Percentiles rank a stretch among this genome's conserved stretches.
Conservation (phyloP, 92 coral and sea anemone genomes). For the Metridium senile region DNA sequence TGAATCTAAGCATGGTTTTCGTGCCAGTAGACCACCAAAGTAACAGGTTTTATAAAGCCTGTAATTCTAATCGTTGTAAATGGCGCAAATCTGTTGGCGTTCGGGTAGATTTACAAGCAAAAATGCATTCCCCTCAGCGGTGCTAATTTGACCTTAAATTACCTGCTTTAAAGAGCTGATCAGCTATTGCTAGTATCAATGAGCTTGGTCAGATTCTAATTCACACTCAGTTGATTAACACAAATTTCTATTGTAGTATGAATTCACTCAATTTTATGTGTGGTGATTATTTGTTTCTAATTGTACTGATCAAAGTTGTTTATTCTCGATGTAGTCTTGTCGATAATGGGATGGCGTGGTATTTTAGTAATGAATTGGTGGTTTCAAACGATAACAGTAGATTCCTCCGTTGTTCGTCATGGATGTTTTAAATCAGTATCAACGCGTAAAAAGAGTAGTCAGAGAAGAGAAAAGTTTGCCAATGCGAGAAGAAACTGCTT, state of each 20-base stretch:
- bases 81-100: conserved; percentile 24
- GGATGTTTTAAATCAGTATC: too few relatives aligned
- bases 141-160: conserved; percentile 38
- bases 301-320: too few relatives aligned
- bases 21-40: neutral
- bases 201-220: neutral
- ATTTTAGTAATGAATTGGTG: neutral
- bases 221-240: too few relatives aligned
- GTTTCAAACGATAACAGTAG: too few relatives aligned
- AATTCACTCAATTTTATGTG: too few relatives aligned
- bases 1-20: neutral
- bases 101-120: conserved; percentile 10
- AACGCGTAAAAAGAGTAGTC: too few relatives aligned
- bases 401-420: too few relatives aligned
- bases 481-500: too few relatives aligned
- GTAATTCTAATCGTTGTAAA: conserved; percentile 1
- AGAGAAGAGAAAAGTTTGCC: too few relatives aligned
- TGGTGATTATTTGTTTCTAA: too few relatives aligned
- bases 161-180: conserved; percentile 16
- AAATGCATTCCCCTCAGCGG: conserved; percentile 21
- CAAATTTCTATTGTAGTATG: too few relatives aligned
- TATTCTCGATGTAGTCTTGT: too few relatives aligned
- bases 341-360: neutral
- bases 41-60: neutral
- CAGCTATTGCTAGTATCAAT: neutral